These are phyloP conservation scores for Athene noctua DNA, from an alignment of 2,113 vertebrate species.

Conservation along the genomic window DNA sequence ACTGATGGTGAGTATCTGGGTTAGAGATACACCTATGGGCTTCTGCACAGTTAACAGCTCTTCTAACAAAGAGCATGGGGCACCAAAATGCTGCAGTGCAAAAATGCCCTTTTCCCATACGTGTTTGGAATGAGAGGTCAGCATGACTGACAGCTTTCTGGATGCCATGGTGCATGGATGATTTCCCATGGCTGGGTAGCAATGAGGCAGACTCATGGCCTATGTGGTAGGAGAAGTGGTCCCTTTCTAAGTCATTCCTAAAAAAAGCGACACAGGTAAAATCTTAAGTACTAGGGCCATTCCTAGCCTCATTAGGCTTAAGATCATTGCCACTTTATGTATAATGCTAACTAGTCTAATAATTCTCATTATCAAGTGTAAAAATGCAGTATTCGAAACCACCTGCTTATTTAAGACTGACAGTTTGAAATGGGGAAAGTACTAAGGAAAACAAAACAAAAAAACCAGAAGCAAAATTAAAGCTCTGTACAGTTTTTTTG, in stretches of 20 bases:
- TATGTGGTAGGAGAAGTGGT: rapidly evolving
- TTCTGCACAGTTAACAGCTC: background rate
- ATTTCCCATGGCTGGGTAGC: background rate
- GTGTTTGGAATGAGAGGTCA: background rate
- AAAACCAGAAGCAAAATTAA: constrained; percentile 2
- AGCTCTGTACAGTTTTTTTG: background rate
- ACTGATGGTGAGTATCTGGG: background rate
- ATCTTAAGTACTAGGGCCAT: background rate
- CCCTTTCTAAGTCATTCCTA: background rate
- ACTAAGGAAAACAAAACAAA: background rate
- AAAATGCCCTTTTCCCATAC: background rate
- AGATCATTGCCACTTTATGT: background rate
- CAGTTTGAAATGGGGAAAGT: background rate
- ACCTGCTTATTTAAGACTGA: background rate
- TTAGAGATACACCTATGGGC: background rate
- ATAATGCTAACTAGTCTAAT: background rate
- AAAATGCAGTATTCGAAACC: background rate
- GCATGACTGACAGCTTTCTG: background rate
- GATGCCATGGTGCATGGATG: background rate
- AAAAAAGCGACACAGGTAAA: background rate
- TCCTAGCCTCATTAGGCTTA: background rate
- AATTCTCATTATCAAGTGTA: background rate
- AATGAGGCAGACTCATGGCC: background rate
- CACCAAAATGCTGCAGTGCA: background rate
- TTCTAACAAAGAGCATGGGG: background rate